Evolutionary conservation across 2,888 invertebrate genomes (phyloP).

Genomic region (Apodemia duryi): DNA sequence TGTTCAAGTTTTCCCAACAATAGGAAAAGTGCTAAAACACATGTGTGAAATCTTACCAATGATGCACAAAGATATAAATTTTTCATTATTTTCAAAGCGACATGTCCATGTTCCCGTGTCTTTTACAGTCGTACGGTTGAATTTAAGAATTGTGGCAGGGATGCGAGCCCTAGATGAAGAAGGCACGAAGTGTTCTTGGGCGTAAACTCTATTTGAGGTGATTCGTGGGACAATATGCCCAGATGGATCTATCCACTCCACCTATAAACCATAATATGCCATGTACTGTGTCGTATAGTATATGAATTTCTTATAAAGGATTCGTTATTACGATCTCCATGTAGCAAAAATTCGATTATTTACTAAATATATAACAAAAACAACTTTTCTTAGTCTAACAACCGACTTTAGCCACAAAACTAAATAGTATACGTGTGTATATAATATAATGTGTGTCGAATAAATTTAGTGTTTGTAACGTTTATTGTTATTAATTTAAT

Average conservation of each 20-base stretch:
- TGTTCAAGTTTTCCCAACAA: too few species aligned
- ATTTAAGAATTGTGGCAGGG: constrained; percentile 43
- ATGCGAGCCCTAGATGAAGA: constrained; percentile 36
- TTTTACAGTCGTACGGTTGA: constrained; percentile 41
- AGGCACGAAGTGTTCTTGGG: constrained; percentile 48
- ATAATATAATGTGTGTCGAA: too few species aligned
- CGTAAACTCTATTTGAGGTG: constrained; percentile 44
- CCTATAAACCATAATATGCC: constrained; percentile 36
- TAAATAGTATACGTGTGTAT: too few species aligned
- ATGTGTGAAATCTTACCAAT: constrained; percentile 41
- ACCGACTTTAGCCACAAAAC: too few species aligned
- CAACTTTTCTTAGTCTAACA: too few species aligned
- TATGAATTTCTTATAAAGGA: background rate
- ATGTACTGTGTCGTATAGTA: background rate
- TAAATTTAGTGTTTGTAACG: too few species aligned
- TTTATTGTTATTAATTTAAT: too few species aligned
- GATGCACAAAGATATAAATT: constrained; percentile 50
- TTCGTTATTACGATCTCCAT: too few species aligned
- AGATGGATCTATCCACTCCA: constrained; percentile 56
- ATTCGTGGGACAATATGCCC: constrained; percentile 43
- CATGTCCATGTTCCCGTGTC: constrained; percentile 59
- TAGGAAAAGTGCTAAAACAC: too few species aligned
- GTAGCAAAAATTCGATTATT: too few species aligned
- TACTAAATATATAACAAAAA: too few species aligned
- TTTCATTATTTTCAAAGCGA: constrained; percentile 41